Evolutionary conservation across 1,140 invertebrate species (phyloP).

Genomic region (Asbolus verrucosus): DNA sequence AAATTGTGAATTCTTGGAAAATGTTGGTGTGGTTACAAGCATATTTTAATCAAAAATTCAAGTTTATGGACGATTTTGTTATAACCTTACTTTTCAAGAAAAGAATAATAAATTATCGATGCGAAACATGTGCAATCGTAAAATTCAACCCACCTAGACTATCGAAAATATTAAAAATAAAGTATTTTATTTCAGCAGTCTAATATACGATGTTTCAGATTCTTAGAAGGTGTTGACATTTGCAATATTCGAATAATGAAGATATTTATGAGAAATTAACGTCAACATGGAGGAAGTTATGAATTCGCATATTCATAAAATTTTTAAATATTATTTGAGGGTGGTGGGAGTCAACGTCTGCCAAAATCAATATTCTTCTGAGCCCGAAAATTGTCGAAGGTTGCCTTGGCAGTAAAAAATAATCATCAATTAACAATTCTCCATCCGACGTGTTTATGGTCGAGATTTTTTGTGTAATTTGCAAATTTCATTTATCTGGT

Average conservation of each 20-base stretch:
- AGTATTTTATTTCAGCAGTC: constrained; percentile 2
- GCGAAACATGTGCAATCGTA: background rate
- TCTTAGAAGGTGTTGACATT: constrained; percentile 32
- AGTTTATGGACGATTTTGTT: background rate
- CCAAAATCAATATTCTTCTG: no score
- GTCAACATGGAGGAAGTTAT: no score
- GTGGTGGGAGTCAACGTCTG: no score
- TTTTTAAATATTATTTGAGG: no score
- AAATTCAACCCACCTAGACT: constrained; percentile 1
- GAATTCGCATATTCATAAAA: no score
- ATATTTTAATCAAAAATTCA: background rate
- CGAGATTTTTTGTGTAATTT: no score
- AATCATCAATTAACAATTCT: no score
- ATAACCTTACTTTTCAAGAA: constrained; percentile 1
- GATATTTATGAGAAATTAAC: background rate
- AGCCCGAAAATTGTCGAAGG: no score
- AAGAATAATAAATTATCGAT: background rate
- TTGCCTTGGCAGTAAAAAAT: no score
- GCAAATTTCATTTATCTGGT: no score
- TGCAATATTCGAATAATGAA: background rate
- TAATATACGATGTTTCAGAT: background rate
- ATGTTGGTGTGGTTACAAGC: constrained; percentile 1
- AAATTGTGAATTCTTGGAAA: background rate
- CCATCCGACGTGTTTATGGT: no score
- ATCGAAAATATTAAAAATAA: background rate